Evolutionary conservation across 2,888 invertebrate species (phyloP).

Genomic region (Priocnemis perturbator): DNA sequence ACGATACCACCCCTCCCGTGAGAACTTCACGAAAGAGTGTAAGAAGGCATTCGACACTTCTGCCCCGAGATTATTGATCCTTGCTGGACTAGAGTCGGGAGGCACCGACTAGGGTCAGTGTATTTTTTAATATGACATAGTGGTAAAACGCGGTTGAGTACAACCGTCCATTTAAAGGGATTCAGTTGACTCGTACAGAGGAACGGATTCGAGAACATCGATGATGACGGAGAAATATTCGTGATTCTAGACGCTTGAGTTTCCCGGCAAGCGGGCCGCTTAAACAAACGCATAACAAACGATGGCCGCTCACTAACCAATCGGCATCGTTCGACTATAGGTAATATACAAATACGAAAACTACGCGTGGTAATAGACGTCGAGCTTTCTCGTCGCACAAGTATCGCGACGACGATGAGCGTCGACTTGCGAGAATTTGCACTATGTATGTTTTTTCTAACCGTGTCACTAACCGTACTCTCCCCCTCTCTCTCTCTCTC

Average conservation of each 20-base stretch:
- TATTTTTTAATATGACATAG: neutral
- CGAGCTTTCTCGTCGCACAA: slow-evolving; percentile 11
- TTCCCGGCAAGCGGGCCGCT: slow-evolving; percentile 73
- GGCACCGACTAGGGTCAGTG: too few species aligned
- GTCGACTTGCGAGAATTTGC: slow-evolving; percentile 37
- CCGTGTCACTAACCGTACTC: slow-evolving; percentile 47
- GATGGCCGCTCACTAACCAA: slow-evolving; percentile 73
- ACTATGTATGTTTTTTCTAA: slow-evolving; percentile 57
- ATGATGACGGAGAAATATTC: slow-evolving; percentile 58
- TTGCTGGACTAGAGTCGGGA: neutral
- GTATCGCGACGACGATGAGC: slow-evolving; percentile 14
- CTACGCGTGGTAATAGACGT: slow-evolving; percentile 43
- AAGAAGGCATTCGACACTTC: neutral
- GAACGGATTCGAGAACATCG: slow-evolving; percentile 8
- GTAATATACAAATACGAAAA: slow-evolving; percentile 62
- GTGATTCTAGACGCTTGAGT: slow-evolving; percentile 75
- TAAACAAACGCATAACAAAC: slow-evolving; percentile 73
- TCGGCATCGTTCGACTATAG: slow-evolving; percentile 74
- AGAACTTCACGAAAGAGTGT: too few species aligned
- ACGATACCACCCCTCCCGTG: too few species aligned
- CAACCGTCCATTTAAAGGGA: too few species aligned
- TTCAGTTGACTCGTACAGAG: too few species aligned
- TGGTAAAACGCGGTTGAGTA: too few species aligned
- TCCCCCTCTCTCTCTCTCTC: too few species aligned
- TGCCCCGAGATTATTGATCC: neutral